Percentiles rank a stretch among this genome's conserved stretches.
phyloP scores from a whole-genome alignment of 2,888 invertebrate species.

The Altica lythri region DNA sequence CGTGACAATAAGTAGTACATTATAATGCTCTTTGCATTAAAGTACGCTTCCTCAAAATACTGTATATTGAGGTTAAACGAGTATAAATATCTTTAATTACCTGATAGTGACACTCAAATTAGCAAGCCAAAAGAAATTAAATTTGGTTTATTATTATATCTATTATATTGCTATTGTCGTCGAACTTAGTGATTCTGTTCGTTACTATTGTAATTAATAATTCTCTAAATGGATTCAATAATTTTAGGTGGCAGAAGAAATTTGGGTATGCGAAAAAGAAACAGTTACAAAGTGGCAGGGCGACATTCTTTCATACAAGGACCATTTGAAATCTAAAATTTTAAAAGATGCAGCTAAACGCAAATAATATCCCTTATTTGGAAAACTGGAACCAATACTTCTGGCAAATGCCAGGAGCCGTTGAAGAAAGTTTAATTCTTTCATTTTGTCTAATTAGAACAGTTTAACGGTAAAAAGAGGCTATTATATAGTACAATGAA shows the following conservation, averaged over 20 bases:
- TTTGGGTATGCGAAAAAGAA: conserved; percentile 98
- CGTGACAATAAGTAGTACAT: too few species aligned
- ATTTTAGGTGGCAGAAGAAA: conserved; percentile 93
- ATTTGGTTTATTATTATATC: too few species aligned
- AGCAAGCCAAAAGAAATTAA: too few species aligned
- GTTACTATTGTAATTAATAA: too few species aligned
- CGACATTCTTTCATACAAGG: conserved; percentile 94
- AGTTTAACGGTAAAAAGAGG: conserved; percentile 1
- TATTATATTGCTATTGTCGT: too few species aligned
- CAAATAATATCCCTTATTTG: conserved; percentile 46
- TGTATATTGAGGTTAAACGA: too few species aligned
- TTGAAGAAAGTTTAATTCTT: conserved; percentile 19
- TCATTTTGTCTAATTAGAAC: conserved; percentile 12
- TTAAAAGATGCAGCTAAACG: conserved; percentile 71
- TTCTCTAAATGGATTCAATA: too few species aligned
- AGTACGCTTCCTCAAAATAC: too few species aligned
- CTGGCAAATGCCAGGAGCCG: conserved; percentile 1
- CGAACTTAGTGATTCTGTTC: too few species aligned
- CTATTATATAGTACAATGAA: conserved; percentile 7
- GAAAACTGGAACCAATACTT: conserved; percentile 20
- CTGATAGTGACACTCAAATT: too few species aligned
- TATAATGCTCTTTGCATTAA: too few species aligned
- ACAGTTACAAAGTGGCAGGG: conserved; percentile 97
- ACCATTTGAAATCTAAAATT: conserved; percentile 87
- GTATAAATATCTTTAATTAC: too few species aligned